Percentiles rank a stretch among this genome's conserved stretches.
These are phyloP conservation scores for Crypturellus tataupa DNA, from an alignment of 2,797 vertebrate species.

Conservation along the genomic window DNA sequence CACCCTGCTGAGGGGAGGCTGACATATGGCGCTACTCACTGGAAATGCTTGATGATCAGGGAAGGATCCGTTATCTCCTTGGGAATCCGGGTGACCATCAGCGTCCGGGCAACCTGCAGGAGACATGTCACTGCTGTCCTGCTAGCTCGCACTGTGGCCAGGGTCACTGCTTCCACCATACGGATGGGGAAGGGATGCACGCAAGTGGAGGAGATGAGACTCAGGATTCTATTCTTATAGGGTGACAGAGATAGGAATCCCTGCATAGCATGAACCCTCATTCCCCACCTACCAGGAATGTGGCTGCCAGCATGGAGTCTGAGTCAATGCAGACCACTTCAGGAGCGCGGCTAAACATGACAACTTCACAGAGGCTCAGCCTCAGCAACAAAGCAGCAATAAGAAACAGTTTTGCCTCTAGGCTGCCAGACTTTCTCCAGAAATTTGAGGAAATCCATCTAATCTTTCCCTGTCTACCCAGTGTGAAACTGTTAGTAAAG, in stretches of 20 bases:
- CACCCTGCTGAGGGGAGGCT: background rate
- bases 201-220: background rate
- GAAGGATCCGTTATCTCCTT: conserved; percentile 93
- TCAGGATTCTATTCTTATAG: background rate
- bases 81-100: conserved; percentile 95
- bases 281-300: background rate
- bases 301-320: rapidly evolving
- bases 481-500: background rate
- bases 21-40: conserved; percentile 84
- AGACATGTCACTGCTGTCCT: rapidly evolving
- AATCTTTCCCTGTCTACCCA: background rate
- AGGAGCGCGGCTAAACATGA: background rate
- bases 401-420: background rate
- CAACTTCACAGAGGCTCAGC: background rate
- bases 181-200: background rate
- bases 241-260: background rate
- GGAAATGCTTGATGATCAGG: conserved; percentile 95
- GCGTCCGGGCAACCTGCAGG: conserved; percentile 88
- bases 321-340: background rate
- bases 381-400: background rate
- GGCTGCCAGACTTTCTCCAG: background rate
- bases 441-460: background rate
- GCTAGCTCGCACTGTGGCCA: background rate
- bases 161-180: background rate
- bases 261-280: background rate